These are phyloP conservation scores for Aurelia sp. DNA, from an alignment of 30 jellyfish, hydroid and myxozoan genomes.

Conservation along the genomic window DNA sequence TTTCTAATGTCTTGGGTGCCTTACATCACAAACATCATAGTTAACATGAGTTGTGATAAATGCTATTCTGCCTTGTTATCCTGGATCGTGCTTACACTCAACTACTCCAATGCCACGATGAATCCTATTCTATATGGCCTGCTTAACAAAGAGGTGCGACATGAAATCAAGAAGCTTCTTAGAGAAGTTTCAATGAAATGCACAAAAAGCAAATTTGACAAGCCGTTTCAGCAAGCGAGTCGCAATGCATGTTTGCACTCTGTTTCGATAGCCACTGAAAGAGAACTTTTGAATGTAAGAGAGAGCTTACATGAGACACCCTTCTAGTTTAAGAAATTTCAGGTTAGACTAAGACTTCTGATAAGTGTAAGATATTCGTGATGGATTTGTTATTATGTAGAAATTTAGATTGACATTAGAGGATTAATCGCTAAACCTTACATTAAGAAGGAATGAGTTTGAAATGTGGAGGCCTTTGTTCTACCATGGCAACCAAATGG, in stretches of 20 bases:
- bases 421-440: too few species aligned
- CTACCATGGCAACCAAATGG: too few species aligned
- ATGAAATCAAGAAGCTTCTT: conserved; percentile 42
- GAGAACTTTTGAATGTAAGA: conserved; percentile 25
- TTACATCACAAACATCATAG: conserved; percentile 62
- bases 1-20: conserved; percentile 78
- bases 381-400: too few species aligned
- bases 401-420: too few species aligned
- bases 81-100: conserved; percentile 74
- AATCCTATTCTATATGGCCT: conserved; percentile 92
- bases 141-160: conserved; percentile 74
- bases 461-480: too few species aligned
- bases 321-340: not conserved
- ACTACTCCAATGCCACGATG: conserved; percentile 73
- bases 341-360: not conserved
- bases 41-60: conserved; percentile 41
- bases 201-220: conserved; percentile 46
- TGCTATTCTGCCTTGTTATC: conserved; percentile 63
- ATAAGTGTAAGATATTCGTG: too few species aligned
- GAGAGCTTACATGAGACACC: conserved; percentile 19
- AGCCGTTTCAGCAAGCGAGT: conserved; percentile 48
- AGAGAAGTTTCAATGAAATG: conserved; percentile 34
- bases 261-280: conserved; percentile 25
- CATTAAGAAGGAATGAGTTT: too few species aligned
- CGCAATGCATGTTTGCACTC: conserved; percentile 34